Evolutionary conservation across 2,797 vertebrate species (phyloP), one percentile per base, ranked within the genome.

Genomic region (Phrynocephalus vlangalii): DNA sequence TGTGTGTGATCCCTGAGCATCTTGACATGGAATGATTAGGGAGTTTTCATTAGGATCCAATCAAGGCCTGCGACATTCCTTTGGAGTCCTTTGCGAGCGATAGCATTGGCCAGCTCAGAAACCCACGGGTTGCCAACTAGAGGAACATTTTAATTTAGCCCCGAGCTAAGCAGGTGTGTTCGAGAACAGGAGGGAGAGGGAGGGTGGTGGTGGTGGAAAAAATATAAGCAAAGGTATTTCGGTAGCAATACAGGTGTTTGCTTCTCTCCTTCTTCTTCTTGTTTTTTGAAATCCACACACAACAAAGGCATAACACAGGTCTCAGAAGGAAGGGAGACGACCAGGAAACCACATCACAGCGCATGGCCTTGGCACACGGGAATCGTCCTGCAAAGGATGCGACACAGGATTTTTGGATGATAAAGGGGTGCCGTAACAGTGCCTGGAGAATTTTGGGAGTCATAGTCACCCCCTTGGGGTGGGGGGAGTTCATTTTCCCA

Each of bases 41-140:
- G 60, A 71, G 78, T 86, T 81, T 86, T 86, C 86, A 67, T 82
- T 75, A 75, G 5, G 56, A 87, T 66, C 79, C 86, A 81, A 86
- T 86, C 85, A 86, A 80, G 50, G 85, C 33, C 0, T 60, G 75
- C 82, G 70, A 73, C 79, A 75, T 87, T 75, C 86, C 56, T 82
- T 16, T 30, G 10, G 70, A 50, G 52, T 52, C 33, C 68, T 81
- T 63, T 2, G 22, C 33, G 2, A n/a, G 52, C 52, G 56, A 15
- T 56, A 56, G 56, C 56, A 3, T 44, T 6, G 7, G 67, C 66
- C 38, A 63, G 68, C 16, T 6, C 44, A 72, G 67, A 63, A 73
- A 60, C 52, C 1, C 20, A 4, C n/a, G 33, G 56, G 15, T 28
- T 82, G 79, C 56, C 70, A 75, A 79, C 79, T 15, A 75, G 2